Base-by-base conservation (phyloP, 2,797 vertebrate genomes). In the Salarias fasciatus region DNA sequence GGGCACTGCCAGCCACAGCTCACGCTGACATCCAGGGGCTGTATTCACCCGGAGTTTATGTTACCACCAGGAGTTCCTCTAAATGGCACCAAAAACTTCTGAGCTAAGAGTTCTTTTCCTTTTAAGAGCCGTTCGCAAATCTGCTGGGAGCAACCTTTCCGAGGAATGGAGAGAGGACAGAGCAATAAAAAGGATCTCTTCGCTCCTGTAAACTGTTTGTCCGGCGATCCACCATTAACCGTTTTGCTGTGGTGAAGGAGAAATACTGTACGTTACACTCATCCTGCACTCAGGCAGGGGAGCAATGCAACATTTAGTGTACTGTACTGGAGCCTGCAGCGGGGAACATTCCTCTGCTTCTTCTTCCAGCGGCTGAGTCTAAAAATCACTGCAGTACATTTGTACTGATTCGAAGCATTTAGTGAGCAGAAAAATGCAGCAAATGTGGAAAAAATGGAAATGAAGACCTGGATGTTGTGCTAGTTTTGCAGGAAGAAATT, bases 21-120 rank as follows among this genome's bases (percentile, higher is more conserved):
- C 84, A 85, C 36, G 51, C 79, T 84, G 89, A 88, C 86, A 86
- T 77, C 83, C 79, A 69, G 75, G 63, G 74, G 77, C 77, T 55
- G 5, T 37, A 46, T 70, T 76, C 80, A 55, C 70, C 11, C 33
- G 68, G 53, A 12, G 38, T 69, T 77, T 72, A 83, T 71, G 64
- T 72, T 6, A 63, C 71, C 79, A 82, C 77, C 66, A 66, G 72
- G 68, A 79, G 63, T 59, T 76, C 69, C 53, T n/a, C 51, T 72
- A 70, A 82, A 82, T 69, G 65, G 61, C 64, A 57, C 47, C 53
- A 42, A 71, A 84, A 80, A 73, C 63, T 87, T 85, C 50, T 63
- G 48, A 57, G 59, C 15, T 18, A 37, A 65, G 75, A 79, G 30
- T 55, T 68, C 72, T 57, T 43, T n/a, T 8, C 11, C 61, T 64